Evolutionary conservation across 2,797 vertebrate species (phyloP), one percentile per base, ranked within the genome.

Genomic region (Chanos chanos): DNA sequence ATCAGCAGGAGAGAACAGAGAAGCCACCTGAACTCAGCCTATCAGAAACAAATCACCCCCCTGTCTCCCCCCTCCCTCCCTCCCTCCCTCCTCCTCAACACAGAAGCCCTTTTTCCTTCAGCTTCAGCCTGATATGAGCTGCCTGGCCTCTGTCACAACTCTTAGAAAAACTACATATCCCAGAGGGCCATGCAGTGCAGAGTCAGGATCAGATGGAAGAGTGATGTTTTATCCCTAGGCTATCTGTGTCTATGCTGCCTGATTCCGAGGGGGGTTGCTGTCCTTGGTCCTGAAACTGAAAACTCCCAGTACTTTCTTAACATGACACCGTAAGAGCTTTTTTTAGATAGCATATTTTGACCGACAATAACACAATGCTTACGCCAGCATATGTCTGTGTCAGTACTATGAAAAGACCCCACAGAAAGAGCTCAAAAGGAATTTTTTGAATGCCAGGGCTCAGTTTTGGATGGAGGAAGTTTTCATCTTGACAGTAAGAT

Each of bases 211-310:
- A 50, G 45, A 66, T 63, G 51, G 47, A 15, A 45, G 56, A 43
- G 21, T 5, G 24, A 24, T 43, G 34, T 55, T 57, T 51, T 4
- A 13, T 45, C 50, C n/a, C 22, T 48, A 59, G 40, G 61, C 60
- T 56, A 40, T 54, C 24, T 64, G 22, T 50, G 49, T 56, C 64
- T 43, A 30, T 48, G 24, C 45, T 10, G 7, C 62, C 41, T 48
- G 25, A 34, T 40, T 61, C 56, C 53, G 36, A 45, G 31, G 65
- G 53, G 72, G 68, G 41, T 51, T 44, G 2, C 47, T 64, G 61
- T 66, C 59, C 44, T 30, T 61, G 48, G 67, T 63, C 19, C 70
- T 47, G 36, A 50, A 39, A 45, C 53, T 52, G 40, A 58, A 57
- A 55, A 34, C 9, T 73, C 40, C 48, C 55, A 41, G 56, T 45